These are phyloP conservation scores for Torymus texanus DNA, from an alignment of 2,888 invertebrate genomes.

Conservation along the genomic window DNA sequence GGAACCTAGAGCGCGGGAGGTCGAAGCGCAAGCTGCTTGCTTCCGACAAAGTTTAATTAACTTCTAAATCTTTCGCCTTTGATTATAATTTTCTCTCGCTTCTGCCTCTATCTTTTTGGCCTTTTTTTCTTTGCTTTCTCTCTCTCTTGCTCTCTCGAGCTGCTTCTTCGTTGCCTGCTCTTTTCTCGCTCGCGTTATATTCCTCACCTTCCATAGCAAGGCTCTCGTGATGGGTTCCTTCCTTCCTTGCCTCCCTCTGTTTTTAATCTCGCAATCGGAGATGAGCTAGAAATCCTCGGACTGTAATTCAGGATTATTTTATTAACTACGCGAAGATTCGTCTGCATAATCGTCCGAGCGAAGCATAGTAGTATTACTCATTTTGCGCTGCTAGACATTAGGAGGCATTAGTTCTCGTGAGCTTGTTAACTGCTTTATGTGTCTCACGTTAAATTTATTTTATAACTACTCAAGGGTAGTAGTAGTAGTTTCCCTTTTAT, in stretches of 20 bases:
- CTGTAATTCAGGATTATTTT: conserved; percentile 24
- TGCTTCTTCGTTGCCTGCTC: background rate
- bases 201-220: background rate
- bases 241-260: background rate
- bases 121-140: background rate
- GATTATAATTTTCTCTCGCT: conserved; percentile 58
- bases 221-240: background rate
- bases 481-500: background rate
- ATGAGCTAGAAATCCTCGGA: background rate
- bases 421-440: too few relatives aligned
- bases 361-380: too few relatives aligned
- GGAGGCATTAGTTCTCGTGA: too few relatives aligned
- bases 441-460: too few relatives aligned
- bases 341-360: background rate
- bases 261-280: conserved; percentile 29
- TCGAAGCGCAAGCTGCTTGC: conserved; percentile 47
- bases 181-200: background rate
- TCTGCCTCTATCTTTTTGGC: background rate
- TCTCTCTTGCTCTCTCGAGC: background rate
- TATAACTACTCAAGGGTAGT: background rate
- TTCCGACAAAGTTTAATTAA: conserved; percentile 59
- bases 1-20: background rate
- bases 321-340: conserved; percentile 6
- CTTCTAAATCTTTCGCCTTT: conserved; percentile 59
- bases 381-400: too few relatives aligned